Percentiles rank a stretch among this genome's conserved stretches.
These are phyloP conservation scores for Petrocephalus schoutedeni DNA, from an alignment of 2,797 vertebrate genomes.

Conservation along the genomic window DNA sequence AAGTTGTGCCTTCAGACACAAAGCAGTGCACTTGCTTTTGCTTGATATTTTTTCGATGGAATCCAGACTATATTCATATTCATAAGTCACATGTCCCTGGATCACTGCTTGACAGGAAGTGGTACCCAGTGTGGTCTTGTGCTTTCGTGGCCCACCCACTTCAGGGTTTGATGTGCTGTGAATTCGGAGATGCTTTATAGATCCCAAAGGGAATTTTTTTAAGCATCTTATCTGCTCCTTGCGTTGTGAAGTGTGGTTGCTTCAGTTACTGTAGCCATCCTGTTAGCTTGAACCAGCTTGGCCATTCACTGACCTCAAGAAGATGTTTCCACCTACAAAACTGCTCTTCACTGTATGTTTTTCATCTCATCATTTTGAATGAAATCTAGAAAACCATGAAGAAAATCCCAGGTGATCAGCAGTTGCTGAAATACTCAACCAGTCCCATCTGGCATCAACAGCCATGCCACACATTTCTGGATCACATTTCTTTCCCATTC, in stretches of 20 bases:
- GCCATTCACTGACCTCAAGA: neutral
- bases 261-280: neutral
- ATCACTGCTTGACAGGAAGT: neutral
- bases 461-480: neutral
- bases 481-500: neutral
- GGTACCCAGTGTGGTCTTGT: neutral
- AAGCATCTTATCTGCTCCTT: neutral
- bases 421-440: neutral
- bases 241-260: neutral
- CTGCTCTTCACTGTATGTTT: neutral
- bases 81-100: neutral
- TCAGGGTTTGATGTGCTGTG: neutral
- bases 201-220: too few relatives aligned
- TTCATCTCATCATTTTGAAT: neutral
- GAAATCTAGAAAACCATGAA: neutral
- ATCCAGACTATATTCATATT: neutral
- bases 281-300: neutral
- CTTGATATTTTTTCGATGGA: neutral
- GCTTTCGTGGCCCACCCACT: neutral
- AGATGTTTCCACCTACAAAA: neutral
- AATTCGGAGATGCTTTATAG: neutral
- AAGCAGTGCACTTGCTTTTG: neutral
- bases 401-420: neutral
- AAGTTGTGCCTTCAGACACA: neutral
- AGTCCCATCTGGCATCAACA: neutral